These are phyloP conservation scores for Hypercompe scribonia DNA, from an alignment of 2,888 invertebrate species.

Conservation along the genomic window DNA sequence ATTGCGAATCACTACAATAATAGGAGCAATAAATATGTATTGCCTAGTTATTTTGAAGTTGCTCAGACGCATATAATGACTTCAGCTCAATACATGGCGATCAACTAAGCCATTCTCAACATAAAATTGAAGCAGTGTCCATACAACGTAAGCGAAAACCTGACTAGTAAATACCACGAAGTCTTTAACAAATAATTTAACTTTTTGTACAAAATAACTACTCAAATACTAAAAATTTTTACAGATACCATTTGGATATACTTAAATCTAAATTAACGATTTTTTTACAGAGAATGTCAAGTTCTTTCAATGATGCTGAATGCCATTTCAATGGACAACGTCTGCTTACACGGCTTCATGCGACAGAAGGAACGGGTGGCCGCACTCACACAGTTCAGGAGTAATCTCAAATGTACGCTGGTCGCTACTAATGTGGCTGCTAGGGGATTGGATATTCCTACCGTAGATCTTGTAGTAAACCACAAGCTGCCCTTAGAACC, in stretches of 20 bases:
- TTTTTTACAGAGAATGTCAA: slow-evolving; percentile 92
- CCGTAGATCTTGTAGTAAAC: slow-evolving; percentile 98
- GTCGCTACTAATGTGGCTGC: slow-evolving; percentile 99
- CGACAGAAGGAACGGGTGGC: slow-evolving; percentile 94
- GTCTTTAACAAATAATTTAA: too few relatives aligned
- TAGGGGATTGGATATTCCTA: slow-evolving; percentile 97
- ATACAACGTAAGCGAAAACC: too few relatives aligned
- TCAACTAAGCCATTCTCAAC: neutral
- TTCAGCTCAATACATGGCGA: too few relatives aligned
- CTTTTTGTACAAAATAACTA: too few relatives aligned
- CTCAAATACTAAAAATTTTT: too few relatives aligned
- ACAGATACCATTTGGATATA: too few relatives aligned
- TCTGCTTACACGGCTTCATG: slow-evolving; percentile 97
- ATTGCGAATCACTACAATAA: too few relatives aligned
- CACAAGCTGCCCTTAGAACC: slow-evolving; percentile 96
- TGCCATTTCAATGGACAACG: slow-evolving; percentile 95
- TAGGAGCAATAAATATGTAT: too few relatives aligned
- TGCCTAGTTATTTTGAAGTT: neutral
- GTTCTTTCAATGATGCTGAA: slow-evolving; percentile 95
- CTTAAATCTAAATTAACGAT: neutral
- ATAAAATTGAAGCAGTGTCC: neutral
- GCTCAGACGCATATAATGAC: neutral
- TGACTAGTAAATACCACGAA: too few relatives aligned
- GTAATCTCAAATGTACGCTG: slow-evolving; percentile 94
- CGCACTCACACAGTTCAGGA: slow-evolving; percentile 95